phyloP scores from a whole-genome alignment of 2,888 invertebrate species.

The Hoplodrina blanda region DNA sequence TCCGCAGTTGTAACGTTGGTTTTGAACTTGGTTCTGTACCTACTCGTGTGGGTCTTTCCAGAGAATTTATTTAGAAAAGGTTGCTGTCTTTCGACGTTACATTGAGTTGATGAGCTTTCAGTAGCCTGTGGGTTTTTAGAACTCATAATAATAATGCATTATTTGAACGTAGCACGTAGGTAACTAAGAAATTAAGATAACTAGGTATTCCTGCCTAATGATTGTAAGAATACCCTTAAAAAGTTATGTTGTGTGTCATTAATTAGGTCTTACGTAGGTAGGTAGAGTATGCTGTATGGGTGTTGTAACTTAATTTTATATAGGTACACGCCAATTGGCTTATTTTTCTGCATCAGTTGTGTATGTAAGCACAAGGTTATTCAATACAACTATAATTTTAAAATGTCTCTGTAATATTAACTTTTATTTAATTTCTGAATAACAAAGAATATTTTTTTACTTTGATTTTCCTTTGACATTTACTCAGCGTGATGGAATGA shows the following conservation, averaged over 20 bases:
- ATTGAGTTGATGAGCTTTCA: no score
- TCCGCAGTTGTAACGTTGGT: background rate
- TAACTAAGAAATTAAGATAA: no score
- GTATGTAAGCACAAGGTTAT: conserved; percentile 36
- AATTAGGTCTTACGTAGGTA: conserved; percentile 27
- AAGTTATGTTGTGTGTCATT: conserved; percentile 33
- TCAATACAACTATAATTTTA: background rate
- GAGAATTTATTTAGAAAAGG: background rate
- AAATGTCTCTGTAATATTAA: background rate
- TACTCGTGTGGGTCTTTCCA: background rate
- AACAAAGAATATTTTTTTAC: no score
- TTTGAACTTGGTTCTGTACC: background rate
- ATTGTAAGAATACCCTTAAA: conserved; percentile 6
- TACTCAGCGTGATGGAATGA: background rate
- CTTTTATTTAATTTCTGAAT: no score
- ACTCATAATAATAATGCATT: no score
- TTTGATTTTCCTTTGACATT: no score
- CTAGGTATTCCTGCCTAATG: no score
- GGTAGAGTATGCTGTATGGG: conserved; percentile 69
- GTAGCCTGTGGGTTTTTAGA: no score
- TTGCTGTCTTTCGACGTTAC: no score
- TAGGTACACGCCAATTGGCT: conserved; percentile 72
- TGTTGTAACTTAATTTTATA: conserved; percentile 80
- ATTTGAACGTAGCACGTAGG: no score
- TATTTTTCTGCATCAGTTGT: conserved; percentile 72